A percentile compares a stretch with the other conserved stretches of the same genome.
Conservation (phyloP, 2,888 invertebrate species). For the Incurvaria masculella region DNA sequence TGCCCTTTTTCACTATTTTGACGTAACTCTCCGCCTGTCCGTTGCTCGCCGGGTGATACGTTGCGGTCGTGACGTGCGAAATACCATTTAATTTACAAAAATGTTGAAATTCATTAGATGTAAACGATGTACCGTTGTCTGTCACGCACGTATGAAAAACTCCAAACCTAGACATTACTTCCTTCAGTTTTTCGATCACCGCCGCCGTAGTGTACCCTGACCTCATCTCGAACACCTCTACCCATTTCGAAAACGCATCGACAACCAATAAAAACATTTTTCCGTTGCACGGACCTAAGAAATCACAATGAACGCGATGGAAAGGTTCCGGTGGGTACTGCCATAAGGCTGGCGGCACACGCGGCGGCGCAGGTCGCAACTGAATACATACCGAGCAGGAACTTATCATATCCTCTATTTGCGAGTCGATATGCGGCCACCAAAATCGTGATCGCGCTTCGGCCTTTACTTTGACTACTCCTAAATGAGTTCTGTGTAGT, state of each 20-base stretch:
- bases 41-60: too few relatives aligned
- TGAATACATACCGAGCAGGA: conserved; percentile 9
- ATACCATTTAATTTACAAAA: too few relatives aligned
- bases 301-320: conserved; percentile 5
- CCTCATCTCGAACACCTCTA: conserved; percentile 3
- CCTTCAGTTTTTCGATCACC: too few relatives aligned
- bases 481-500: conserved; percentile 9
- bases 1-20: too few relatives aligned
- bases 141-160: too few relatives aligned
- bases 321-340: too few relatives aligned
- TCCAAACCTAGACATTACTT: too few relatives aligned
- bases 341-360: conserved; percentile 12
- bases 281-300: conserved; percentile 3
- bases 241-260: conserved; percentile 7
- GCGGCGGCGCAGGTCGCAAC: conserved; percentile 12
- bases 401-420: conserved; percentile 7
- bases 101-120: too few relatives aligned
- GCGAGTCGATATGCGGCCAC: conserved; percentile 13
- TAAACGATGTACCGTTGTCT: too few relatives aligned
- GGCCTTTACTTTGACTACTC: conserved; percentile 8
- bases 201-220: too few relatives aligned
- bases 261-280: conserved; percentile 2
- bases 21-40: too few relatives aligned
- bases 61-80: too few relatives aligned
- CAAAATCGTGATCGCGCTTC: conserved; percentile 8